phyloP scores from a whole-genome alignment of 2,888 invertebrate genomes.

The Pseudococcus viburni region DNA sequence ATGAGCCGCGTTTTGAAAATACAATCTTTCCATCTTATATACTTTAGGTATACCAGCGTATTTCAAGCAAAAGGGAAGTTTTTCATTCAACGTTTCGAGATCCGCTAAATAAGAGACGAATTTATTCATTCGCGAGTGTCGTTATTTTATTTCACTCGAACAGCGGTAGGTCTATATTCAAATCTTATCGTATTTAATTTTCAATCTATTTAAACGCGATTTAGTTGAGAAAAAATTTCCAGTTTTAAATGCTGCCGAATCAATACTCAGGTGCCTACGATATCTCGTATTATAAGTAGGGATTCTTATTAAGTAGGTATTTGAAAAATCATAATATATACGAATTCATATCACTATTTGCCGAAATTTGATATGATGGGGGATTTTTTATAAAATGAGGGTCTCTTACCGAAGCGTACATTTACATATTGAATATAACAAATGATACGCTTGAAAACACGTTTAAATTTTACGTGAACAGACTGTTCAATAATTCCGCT shows the following conservation, averaged over 20 bases:
- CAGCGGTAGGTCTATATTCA: background rate
- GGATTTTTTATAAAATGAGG: conserved; percentile 30
- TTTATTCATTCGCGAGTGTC: background rate
- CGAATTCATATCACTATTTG: background rate
- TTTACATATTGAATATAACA: conserved; percentile 34
- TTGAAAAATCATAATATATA: background rate
- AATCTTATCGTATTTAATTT: conserved; percentile 5
- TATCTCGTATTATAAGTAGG: background rate
- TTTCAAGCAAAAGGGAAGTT: background rate
- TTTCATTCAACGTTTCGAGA: background rate
- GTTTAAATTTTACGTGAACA: conserved; percentile 47
- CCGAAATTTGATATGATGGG: background rate
- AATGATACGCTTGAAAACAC: conserved; percentile 34
- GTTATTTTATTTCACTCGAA: background rate
- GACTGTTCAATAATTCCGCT: conserved; percentile 19
- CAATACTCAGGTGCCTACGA: background rate
- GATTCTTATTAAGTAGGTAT: background rate
- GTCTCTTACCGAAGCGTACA: background rate
- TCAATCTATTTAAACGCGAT: background rate
- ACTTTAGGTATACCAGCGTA: background rate
- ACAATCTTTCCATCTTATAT: background rate
- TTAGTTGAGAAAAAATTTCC: background rate
- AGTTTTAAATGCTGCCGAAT: background rate
- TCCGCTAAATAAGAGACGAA: background rate
- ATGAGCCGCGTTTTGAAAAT: background rate